Conservation (phyloP, 2,113 vertebrate genomes). For the Lamprotornis superbus region DNA sequence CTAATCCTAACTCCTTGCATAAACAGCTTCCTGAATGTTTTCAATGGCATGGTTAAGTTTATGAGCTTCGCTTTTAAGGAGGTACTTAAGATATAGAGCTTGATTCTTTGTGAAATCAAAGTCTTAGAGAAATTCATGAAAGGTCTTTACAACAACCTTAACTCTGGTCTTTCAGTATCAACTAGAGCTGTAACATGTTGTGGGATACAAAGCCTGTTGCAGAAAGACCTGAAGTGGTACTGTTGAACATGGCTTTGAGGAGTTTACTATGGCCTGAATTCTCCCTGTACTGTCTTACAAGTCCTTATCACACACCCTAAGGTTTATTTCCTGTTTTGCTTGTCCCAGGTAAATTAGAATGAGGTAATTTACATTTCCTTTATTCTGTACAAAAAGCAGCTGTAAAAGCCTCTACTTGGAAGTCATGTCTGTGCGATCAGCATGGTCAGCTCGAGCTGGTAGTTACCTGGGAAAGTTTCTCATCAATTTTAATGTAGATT, state of each 20-base stretch:
- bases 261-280: neutral
- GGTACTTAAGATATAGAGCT: neutral
- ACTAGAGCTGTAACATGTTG: neutral
- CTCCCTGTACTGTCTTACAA: neutral
- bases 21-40: neutral
- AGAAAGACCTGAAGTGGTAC: neutral
- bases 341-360: neutral
- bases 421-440: fast-evolving
- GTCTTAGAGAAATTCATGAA: neutral
- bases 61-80: neutral
- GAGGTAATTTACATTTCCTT: neutral
- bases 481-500: neutral
- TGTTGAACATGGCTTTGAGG: neutral
- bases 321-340: neutral
- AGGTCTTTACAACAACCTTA: neutral
- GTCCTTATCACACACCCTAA: neutral
- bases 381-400: neutral
- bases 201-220: neutral
- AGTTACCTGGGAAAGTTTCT: neutral
- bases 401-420: neutral
- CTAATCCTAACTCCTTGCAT: neutral
- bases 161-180: neutral
- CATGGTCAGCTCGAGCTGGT: fast-evolving
- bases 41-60: neutral
- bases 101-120: neutral